Percentiles rank a stretch among this genome's conserved stretches.
phyloP scores from a whole-genome alignment of 2,113 vertebrate genomes.

The Laticauda colubrina region DNA sequence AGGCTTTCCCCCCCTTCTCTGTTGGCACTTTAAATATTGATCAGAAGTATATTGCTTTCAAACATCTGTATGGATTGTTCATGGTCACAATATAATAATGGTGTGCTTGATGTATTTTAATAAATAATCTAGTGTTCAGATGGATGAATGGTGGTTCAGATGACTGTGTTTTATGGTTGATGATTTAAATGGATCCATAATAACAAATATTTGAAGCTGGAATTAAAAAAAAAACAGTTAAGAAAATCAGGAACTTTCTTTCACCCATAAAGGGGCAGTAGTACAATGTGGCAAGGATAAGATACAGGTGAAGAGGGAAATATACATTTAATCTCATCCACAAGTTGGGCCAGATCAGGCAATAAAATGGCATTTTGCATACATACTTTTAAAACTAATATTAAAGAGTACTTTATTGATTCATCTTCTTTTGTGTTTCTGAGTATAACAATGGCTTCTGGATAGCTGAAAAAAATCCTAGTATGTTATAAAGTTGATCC shows the following conservation, averaged over 20 bases:
- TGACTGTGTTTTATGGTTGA: background rate
- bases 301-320: background rate
- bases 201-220: background rate
- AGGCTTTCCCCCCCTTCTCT: background rate
- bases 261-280: background rate
- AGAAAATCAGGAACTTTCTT: background rate
- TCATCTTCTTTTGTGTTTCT: background rate
- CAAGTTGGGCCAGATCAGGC: background rate
- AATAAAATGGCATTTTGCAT: background rate
- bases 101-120: background rate
- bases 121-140: background rate
- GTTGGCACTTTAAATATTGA: background rate
- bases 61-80: background rate
- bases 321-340: background rate
- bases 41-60: background rate
- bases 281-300: background rate
- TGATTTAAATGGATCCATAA: background rate
- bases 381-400: background rate
- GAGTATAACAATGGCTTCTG: background rate
- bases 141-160: background rate
- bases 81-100: background rate
- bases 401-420: background rate
- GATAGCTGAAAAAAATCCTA: background rate
- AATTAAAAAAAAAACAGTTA: background rate
- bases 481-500: constrained; percentile 33